Conservation (phyloP, 2,797 vertebrate genomes). For the Setipinna tenuifilis region DNA sequence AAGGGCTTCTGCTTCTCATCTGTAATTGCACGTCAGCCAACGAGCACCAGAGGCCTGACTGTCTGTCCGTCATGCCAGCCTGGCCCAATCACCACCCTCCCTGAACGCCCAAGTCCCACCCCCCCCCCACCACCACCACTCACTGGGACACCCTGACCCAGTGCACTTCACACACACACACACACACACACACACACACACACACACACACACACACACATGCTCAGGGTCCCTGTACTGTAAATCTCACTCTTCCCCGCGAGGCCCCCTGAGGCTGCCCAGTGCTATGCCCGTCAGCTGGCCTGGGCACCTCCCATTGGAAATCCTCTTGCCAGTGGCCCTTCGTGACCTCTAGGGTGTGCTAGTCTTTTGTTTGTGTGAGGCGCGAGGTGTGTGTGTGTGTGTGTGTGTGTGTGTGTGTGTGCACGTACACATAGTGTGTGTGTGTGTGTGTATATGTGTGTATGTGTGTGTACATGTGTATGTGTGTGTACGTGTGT, state of each 20-base stretch:
- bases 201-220: background rate
- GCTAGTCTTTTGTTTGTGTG: slow-evolving; percentile 83
- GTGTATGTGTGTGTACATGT: slow-evolving; percentile 63
- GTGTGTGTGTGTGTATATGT: slow-evolving; percentile 65
- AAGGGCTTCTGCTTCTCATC: slow-evolving; percentile 69
- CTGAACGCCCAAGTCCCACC: background rate
- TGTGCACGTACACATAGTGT: background rate
- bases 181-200: slow-evolving; percentile 38
- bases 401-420: too few species aligned
- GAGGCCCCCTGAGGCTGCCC: slow-evolving; percentile 8
- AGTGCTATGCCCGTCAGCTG: background rate
- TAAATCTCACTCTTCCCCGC: background rate
- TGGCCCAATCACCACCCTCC: too few species aligned
- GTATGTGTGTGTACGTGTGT: slow-evolving; percentile 35
- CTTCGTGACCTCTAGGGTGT: slow-evolving; percentile 86
- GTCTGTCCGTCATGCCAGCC: background rate
- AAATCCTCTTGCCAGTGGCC: background rate
- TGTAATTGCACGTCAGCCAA: slow-evolving; percentile 70
- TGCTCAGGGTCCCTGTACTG: background rate
- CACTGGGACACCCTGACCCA: too few species aligned
- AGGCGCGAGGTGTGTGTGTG: slow-evolving; percentile 25
- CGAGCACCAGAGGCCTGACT: slow-evolving; percentile 61
- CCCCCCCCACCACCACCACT: background rate
- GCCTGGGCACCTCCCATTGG: background rate
- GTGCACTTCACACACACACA: background rate